Base-by-base conservation (phyloP, 2,888 invertebrate genomes). In the Luffia ferchaultella region DNA sequence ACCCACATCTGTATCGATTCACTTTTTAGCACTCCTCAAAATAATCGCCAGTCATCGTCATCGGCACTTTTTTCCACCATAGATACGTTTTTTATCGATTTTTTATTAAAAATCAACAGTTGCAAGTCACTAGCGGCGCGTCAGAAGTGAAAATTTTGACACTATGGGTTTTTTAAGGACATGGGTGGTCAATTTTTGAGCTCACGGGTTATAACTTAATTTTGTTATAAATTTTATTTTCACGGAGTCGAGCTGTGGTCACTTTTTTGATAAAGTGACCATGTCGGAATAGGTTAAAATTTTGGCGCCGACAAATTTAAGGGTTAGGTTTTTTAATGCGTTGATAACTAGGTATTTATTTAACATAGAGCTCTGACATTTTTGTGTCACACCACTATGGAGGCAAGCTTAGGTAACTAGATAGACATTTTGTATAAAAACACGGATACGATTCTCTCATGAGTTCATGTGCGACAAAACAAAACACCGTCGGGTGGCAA, bases 31-130 rank as follows among this genome's bases (percentile, higher is more conserved):
- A 52, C 20, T 45, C 12, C 30, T 12, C 30, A 58, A 51, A 40
- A 40, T 63, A 57, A 58, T 54, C 49, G 46, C 58, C 5, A 67
- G 71, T 76, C 76, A 76, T 65, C 55, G 56, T 57, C 54, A 46
- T 55, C 30, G 30, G 12, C 30, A 12, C 12, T 30, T 30, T 30
- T 30, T 30, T 7, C 30, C 30, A 3, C 30, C 30, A 12, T n/a
- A 12, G 30, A 30, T 30, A 30, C 12, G 30, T 30, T 30, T 30
- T 30, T 30, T 30, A 30, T 30, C 30, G 30, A 30, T 30, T 30
- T 30, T 30, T 30, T 30, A 7, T 12, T 12, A 12, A 3, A 12
- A 3, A 30, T 30, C 30, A 12, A 30, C 30, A 30, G 30, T 30
- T 30, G 30, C 30, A 30, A 30, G 30, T 30, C 30, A 30, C 30